Evolutionary conservation across 1,140 invertebrate species (phyloP), one percentile per base, ranked within the genome.

Genomic region (Brachionus rubens): DNA sequence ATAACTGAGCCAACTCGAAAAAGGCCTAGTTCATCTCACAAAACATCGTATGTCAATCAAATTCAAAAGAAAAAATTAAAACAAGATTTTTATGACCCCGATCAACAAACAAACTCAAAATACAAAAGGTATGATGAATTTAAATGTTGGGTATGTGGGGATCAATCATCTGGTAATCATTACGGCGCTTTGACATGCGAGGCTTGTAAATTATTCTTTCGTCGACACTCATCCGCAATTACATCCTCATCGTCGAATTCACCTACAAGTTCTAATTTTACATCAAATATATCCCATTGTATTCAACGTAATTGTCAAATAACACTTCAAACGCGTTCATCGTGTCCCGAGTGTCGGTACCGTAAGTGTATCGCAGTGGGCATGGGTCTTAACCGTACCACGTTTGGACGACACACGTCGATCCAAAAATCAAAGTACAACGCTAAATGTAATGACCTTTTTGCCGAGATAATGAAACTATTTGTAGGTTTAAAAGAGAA

Each of bases 321-420:
- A 10, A 83, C 82, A 14, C 83, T 82, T 59, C 82, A 83, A 65
- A 82, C 80, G 26, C 78, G 84, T 28, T 82, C 82, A n/a, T 81
- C 82, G 30, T 98, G 96, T 88, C 95, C 98, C 87, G 98, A 95
- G 87, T 99, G 96, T 86, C 89, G 96, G 75, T 99, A 97, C 85
- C 96, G 98, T 86, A 99, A 98, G 85, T 99, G 96, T 86, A 92
- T 99, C 76, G 90, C 93, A 82, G 92, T 98, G 87, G 95, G 96
- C 82, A 99, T 99, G 96, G 94, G 97, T 77, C 46, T 72, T 1
- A 72, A 72, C 19, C 68, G 68, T 6, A 72, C 68, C 36, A 72
- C 68, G 3, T 72, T 72, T 16, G 68, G 68, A 0, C 10, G 68
- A 24, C 68, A 72, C 33, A 72, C 68, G 0, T 72, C 68, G 3